Percentiles rank a stretch among this genome's conserved stretches.
Evolutionary conservation across 2,113 vertebrate genomes (phyloP).

Genomic region (Callorhinus ursinus): DNA sequence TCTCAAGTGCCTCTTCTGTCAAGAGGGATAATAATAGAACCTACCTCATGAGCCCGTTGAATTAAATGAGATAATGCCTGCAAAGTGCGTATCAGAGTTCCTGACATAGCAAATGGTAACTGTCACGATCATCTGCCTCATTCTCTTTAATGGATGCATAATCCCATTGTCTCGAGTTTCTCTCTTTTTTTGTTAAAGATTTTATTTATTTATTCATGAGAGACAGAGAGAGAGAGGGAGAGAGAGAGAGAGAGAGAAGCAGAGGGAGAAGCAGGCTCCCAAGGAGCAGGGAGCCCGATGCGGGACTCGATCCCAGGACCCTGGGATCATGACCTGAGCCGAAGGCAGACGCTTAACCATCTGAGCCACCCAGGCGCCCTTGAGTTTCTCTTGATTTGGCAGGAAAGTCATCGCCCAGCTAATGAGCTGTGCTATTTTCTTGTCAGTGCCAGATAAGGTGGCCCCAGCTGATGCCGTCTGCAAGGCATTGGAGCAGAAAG

Average conservation of each 20-base stretch:
- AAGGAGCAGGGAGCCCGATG: too few relatives aligned
- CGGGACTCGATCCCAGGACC: too few relatives aligned
- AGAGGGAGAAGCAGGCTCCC: too few relatives aligned
- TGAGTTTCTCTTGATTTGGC: conserved; percentile 52
- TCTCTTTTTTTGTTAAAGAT: background rate
- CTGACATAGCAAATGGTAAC: conserved; percentile 54
- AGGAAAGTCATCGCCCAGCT: conserved; percentile 46
- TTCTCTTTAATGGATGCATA: conserved; percentile 53
- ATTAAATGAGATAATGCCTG: conserved; percentile 51
- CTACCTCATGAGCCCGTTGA: background rate
- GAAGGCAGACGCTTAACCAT: too few relatives aligned
- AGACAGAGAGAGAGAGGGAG: too few relatives aligned
- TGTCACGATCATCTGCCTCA: conserved; percentile 23
- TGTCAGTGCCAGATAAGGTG: background rate
- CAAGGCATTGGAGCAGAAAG: background rate
- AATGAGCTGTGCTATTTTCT: conserved; percentile 56
- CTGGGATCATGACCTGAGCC: too few relatives aligned
- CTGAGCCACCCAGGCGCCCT: background rate
- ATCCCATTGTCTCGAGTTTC: conserved; percentile 58
- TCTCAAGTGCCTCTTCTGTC: background rate
- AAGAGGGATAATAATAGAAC: conserved; percentile 26
- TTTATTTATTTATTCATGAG: too few relatives aligned
- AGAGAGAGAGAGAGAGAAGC: too few relatives aligned
- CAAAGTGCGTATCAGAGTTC: background rate
- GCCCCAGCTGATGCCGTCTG: background rate